Conservation (phyloP, 2,113 vertebrate species). For the Shinisaurus crocodilurus region DNA sequence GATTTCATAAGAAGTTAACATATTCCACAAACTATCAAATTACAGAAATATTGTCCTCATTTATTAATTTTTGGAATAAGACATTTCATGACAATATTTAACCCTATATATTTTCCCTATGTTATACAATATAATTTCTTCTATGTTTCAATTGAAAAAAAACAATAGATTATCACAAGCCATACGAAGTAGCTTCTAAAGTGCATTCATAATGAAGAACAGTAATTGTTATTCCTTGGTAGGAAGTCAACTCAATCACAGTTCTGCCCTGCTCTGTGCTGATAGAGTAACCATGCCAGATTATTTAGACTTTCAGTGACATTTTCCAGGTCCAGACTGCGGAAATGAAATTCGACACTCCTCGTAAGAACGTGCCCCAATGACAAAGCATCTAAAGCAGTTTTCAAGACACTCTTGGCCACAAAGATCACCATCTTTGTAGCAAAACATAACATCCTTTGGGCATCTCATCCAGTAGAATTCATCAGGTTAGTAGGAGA, state of each 20-base stretch:
- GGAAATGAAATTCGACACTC: not conserved
- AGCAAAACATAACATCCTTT: not conserved
- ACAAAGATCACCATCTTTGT: not conserved
- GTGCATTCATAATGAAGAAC: not conserved
- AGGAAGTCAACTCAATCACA: not conserved
- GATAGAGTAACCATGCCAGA: not conserved
- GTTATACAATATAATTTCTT: not conserved
- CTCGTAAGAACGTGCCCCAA: not conserved
- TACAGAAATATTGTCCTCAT: not conserved
- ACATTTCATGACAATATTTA: not conserved
- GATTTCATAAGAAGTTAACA: not conserved
- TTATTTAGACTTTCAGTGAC: not conserved
- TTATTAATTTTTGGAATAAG: not conserved
- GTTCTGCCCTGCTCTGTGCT: not conserved
- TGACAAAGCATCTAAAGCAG: not conserved
- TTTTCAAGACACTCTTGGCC: not conserved
- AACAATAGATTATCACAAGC: not conserved
- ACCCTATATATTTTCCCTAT: not conserved
- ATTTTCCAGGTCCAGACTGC: not conserved
- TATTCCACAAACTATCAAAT: not conserved
- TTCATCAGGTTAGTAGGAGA: not conserved
- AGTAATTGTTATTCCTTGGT: not conserved
- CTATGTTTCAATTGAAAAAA: no score
- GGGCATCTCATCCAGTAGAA: not conserved
- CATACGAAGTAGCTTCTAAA: not conserved